Base-by-base conservation (phyloP, 2,797 vertebrate species). In the Macrochelys suwanniensis region DNA sequence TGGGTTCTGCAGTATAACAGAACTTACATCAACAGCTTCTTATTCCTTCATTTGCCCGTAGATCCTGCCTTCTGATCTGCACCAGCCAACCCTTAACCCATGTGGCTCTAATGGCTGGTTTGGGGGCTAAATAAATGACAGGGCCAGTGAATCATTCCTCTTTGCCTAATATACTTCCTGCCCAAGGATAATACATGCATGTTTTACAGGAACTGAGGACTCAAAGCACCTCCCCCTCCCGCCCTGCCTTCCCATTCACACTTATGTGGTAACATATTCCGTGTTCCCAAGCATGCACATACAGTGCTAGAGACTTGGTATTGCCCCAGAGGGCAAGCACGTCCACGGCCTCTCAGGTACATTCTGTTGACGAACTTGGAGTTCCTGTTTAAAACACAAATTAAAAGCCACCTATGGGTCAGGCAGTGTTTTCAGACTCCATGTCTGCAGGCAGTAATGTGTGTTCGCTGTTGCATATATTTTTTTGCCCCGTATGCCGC, bases 61-160 rank as follows among this genome's bases (percentile, higher is more conserved):
- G 7, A 45, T 11, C 5, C 1, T 16, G 51, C 45, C 49, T 37
- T 47, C 6, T 0, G 0, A 1, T 19, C 19, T 21, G 49, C 19
- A 7, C 13, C 3, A 49, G 7, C 15, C 12, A 0, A 2, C 17
- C 10, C 9, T 4, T 3, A 7, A 53, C 33, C 10, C 2, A 45
- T 21, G 1, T 45, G 21, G 45, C 7, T 53, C 53, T 0, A 0
- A 51, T 5, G 65, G 19, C 3, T 4, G 31, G 59, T 71, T 26
- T 26, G 4, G 51, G 7, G 53, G 42, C 65, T 21, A 7, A 10
- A 11, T 3, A 65, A 65, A 45, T 21, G 2, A 21, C 47, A 49
- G 45, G 12, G 74, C 12, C 25, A 28, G 74, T 71, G 65, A 71
- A 42, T 71, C 65, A 37, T 42, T 37, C 5, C 21, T 42, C 9